Conservation (phyloP, 2,888 invertebrate genomes). For the Druceiella hillmani region DNA sequence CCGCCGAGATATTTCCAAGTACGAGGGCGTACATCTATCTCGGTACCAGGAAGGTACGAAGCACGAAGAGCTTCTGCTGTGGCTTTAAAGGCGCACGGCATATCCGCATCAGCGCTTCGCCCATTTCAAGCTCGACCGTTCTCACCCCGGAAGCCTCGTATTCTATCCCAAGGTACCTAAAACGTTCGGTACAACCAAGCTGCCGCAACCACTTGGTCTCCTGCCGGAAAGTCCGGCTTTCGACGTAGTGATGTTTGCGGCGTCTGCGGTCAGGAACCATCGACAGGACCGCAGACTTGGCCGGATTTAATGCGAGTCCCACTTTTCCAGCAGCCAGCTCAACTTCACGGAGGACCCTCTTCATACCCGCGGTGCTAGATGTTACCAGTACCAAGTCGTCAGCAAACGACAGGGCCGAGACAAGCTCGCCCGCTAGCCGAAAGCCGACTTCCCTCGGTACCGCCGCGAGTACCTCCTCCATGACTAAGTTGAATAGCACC, state of each 20-base stretch:
- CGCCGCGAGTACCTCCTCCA: too few species aligned
- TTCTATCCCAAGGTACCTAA: constrained; percentile 28
- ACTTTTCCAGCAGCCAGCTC: constrained; percentile 12
- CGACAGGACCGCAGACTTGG: constrained; percentile 27
- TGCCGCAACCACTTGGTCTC: constrained; percentile 18
- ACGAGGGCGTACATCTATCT: constrained; percentile 30
- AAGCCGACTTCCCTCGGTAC: constrained; percentile 24
- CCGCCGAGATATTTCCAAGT: constrained; percentile 24
- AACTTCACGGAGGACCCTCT: constrained; percentile 27
- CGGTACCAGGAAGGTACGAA: constrained; percentile 32
- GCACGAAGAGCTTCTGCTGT: constrained; percentile 30
- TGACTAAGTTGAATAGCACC: too few species aligned
- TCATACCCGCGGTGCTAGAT: constrained; percentile 28
- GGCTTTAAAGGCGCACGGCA: constrained; percentile 31
- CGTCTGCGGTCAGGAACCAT: constrained; percentile 27
- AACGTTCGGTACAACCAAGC: constrained; percentile 24
- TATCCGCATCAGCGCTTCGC: constrained; percentile 25
- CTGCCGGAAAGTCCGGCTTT: constrained; percentile 16
- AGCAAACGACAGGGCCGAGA: constrained; percentile 32
- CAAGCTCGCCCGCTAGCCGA: constrained; percentile 19
- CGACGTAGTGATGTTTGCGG: constrained; percentile 24
- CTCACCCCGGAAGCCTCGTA: constrained; percentile 28
- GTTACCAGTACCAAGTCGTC: constrained; percentile 32
- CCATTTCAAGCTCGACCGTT: too few species aligned
- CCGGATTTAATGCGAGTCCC: constrained; percentile 13